Evolutionary conservation across 2,797 vertebrate genomes (phyloP), one percentile per base, ranked within the genome.

Genomic region (Sorex maritimensis): DNA sequence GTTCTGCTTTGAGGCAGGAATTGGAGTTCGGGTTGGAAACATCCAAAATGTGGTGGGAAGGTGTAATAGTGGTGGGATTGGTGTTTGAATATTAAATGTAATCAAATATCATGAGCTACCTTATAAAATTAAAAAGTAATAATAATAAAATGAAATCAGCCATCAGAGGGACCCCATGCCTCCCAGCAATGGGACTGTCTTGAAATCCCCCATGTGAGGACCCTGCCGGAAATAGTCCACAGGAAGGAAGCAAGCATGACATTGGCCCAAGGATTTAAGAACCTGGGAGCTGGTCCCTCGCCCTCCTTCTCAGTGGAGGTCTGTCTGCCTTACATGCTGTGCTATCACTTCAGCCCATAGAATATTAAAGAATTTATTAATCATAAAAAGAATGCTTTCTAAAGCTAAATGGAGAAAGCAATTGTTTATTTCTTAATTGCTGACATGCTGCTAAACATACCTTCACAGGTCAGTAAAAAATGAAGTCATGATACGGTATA

Each of bases 361-460:
- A 61, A 61, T 61, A 61, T 61, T 61, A 15, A 61, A 61, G 58
- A 19, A 19, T 3, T 61, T 30, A 73, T 84, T 23, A 87, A 12
- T 67, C 28, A 26, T 12, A 67, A 10, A 28, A 67, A 12, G 8
- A 44, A 28, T 11, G 13, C 10, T 52, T 11, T 52, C 46, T 75
- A 30, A 5, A 89, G 81, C 79, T 11, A 3, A 93, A 83, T 85
- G 21, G 81, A 73, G 13, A 80, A 67, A 38, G 0, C 10, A 14
- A 8, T 91, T 55, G 3, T 82, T 92, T 8, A 46, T 87, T 87
- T 81, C 24, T 81, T 92, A 55, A 38, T 90, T 87, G 49, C 3
- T 82, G 30, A 68, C 68, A 75, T 90, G 0, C 41, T 94, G n/a
- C 21, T 94, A 7, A 91, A 41, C 72, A 17, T 49, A 34, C 8